These are phyloP conservation scores for Embiotoca jacksoni DNA, from an alignment of 2,113 vertebrate species.

Conservation along the genomic window DNA sequence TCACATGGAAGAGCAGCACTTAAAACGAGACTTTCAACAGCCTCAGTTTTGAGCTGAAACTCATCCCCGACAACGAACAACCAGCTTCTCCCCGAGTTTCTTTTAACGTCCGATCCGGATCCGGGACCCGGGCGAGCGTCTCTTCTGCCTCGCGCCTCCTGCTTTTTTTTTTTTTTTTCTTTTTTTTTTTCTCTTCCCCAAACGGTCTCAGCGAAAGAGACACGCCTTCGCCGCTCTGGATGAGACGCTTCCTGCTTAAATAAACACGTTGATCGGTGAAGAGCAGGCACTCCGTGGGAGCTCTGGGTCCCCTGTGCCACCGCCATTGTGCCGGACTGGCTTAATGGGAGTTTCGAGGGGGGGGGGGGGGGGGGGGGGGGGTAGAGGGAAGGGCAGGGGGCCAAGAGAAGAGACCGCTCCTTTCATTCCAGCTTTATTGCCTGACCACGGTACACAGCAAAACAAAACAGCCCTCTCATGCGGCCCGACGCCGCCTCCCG, in stretches of 20 bases:
- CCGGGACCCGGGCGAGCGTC: slow-evolving; percentile 15
- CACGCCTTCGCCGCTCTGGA: slow-evolving; percentile 35
- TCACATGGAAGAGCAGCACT: slow-evolving; percentile 20
- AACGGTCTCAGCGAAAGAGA: not conserved
- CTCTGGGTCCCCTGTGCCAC: slow-evolving; percentile 66
- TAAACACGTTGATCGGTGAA: slow-evolving; percentile 74
- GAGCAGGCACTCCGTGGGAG: slow-evolving; percentile 71
- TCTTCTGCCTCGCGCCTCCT: not conserved
- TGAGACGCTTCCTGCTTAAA: slow-evolving; percentile 72
- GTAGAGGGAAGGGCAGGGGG: slow-evolving; percentile 33
- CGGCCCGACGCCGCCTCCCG: slow-evolving; percentile 55
- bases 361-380: slow-evolving; percentile 31
- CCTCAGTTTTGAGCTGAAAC: not conserved
- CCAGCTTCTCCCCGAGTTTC: slow-evolving; percentile 13
- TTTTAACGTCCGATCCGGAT: slow-evolving; percentile 14
- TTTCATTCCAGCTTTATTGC: slow-evolving; percentile 79
- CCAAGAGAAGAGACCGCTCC: slow-evolving; percentile 62
- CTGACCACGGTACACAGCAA: slow-evolving; percentile 67
- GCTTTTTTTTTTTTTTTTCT: too few species aligned
- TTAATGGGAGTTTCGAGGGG: slow-evolving; percentile 68
- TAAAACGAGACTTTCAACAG: slow-evolving; percentile 14
- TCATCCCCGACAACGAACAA: not conserved
- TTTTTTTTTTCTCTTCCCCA: too few species aligned
- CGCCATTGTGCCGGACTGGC: slow-evolving; percentile 69
- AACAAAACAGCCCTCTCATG: slow-evolving; percentile 79